Base-by-base conservation (phyloP, 2,888 invertebrate genomes). In the Falcaria lacertinaria region DNA sequence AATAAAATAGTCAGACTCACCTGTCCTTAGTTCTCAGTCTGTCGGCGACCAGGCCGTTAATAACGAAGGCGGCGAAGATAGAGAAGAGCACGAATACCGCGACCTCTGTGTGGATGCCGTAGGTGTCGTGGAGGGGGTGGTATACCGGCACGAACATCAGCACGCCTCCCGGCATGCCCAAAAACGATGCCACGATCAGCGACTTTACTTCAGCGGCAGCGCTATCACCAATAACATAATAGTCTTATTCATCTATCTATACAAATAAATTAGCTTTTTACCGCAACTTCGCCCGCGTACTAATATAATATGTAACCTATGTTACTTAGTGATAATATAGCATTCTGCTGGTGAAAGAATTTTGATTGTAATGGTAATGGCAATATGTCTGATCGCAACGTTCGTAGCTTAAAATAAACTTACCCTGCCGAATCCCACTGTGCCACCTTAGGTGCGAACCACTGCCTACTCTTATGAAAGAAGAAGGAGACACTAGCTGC, bases 111-210 rank as follows among this genome's bases (percentile, higher is more conserved):
- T 94, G 94, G 28, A 96, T 88, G 14, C 90, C 83, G 53, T 78
- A 87, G 11, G 90, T 70, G 67, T 96, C 95, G 69, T 95, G 95
- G 0, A 95, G 86, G 0, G 94, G 93, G 62, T 96, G 95, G 78
- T 96, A 96, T 49, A 95, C 80, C 0, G 93, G 91, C 11, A 94
- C 74, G 70, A 96, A 95, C 63, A 94, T 80, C 2, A 94, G 65
- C 0, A 94, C 91, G 0, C 95, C 95, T 0, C 93, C 91, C 2
- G 94, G 93, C 90, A 94, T 93, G 15, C 94, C 93, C 41, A 94
- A 74, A 2, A 93, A 53, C 0, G 91, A 90, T 0, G 95, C 90
- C 25, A 94, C 55, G 6, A 93, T 16, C 1, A 92, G 76, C 0
- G 83, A 70, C 41, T 74, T 81, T 72, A 65, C 74, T 56, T 88